A percentile compares a stretch with the other conserved stretches of the same genome.
These are phyloP conservation scores for Verasper variegatus DNA, from an alignment of 2,113 vertebrate species.

Conservation along the genomic window DNA sequence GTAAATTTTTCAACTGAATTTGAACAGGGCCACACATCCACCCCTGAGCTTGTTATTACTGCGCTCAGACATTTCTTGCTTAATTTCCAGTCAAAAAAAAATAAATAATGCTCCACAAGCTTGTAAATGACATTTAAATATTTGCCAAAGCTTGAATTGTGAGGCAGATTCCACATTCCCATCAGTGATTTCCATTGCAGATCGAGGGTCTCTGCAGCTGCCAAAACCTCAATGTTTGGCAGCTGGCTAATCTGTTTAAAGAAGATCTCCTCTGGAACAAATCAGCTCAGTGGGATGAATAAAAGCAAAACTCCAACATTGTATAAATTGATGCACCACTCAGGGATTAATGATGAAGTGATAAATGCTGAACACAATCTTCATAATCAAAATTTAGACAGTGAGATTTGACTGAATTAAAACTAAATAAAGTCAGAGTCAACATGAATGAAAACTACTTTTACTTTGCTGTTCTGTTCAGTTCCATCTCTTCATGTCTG, in stretches of 20 bases:
- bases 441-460: not conserved
- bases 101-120: too few relatives aligned
- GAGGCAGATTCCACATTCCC: slow-evolving; percentile 1
- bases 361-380: slow-evolving; percentile 14
- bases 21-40: slow-evolving; percentile 23
- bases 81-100: not conserved
- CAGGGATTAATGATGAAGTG: slow-evolving; percentile 8
- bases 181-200: slow-evolving; percentile 31
- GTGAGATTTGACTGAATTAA: not conserved
- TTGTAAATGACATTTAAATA: slow-evolving; percentile 30
- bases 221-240: slow-evolving; percentile 19
- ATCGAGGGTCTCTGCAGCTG: not conserved
- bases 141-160: slow-evolving; percentile 19
- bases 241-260: slow-evolving; percentile 39
- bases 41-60: not conserved
- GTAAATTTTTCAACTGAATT: slow-evolving; percentile 36
- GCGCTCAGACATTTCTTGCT: not conserved
- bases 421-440: slow-evolving; percentile 2
- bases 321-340: slow-evolving; percentile 16
- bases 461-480: too few relatives aligned
- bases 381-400: slow-evolving; percentile 7
- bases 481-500: not conserved
- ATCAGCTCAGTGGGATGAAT: slow-evolving; percentile 24
- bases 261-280: slow-evolving; percentile 35
- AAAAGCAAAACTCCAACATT: slow-evolving; percentile 16